Conservation (phyloP, 1,140 invertebrate genomes). For the Antheraea mylitta region DNA sequence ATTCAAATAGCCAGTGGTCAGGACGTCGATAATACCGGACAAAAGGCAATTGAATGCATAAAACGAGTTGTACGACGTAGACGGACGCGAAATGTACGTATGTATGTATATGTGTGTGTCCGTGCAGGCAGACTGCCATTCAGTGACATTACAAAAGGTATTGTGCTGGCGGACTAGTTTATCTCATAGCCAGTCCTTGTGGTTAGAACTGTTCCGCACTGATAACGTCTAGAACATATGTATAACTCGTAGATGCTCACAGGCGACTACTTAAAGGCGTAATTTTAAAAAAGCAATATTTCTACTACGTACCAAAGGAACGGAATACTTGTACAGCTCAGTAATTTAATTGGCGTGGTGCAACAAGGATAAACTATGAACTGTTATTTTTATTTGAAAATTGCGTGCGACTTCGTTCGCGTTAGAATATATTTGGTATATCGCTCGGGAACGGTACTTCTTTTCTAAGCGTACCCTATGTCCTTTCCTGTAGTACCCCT, state of each 20-base stretch:
- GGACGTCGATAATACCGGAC: constrained; percentile 44
- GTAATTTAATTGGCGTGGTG: too few relatives aligned
- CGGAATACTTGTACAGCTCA: too few relatives aligned
- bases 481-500: too few relatives aligned
- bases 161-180: constrained; percentile 56
- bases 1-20: constrained; percentile 41
- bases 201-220: constrained; percentile 58
- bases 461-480: too few relatives aligned
- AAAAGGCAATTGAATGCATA: constrained; percentile 49
- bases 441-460: too few relatives aligned
- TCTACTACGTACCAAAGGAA: too few relatives aligned
- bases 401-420: too few relatives aligned
- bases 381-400: too few relatives aligned
- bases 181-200: constrained; percentile 50
- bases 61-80: constrained; percentile 46
- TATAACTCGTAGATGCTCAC: not conserved
- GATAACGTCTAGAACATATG: constrained; percentile 41
- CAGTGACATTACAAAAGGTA: constrained; percentile 61
- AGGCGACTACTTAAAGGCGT: too few relatives aligned
- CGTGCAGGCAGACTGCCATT: constrained; percentile 37
- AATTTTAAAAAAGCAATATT: too few relatives aligned
- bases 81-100: constrained; percentile 22
- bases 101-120: constrained; percentile 8
- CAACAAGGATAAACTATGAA: too few relatives aligned
- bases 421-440: too few relatives aligned